Evolutionary conservation across 2,797 vertebrate species (phyloP).

Genomic region (Anisognathus igniventris): DNA sequence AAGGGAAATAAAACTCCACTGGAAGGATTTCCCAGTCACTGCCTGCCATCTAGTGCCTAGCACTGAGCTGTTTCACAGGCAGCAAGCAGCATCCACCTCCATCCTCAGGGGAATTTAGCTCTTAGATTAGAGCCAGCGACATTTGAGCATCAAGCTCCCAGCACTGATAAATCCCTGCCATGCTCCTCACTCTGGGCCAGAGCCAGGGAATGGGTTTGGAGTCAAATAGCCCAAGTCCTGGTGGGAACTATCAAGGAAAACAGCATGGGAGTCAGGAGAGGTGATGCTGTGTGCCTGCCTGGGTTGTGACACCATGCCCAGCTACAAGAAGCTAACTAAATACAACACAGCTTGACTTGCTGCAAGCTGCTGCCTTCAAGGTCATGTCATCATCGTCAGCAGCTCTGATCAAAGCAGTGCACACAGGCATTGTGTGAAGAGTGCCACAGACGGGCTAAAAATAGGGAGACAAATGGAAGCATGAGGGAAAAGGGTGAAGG

Average conservation of each 20-base stretch:
- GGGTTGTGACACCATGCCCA: accelerated
- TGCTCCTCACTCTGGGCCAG: background rate
- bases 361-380: background rate
- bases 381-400: accelerated
- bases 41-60: conserved; percentile 60
- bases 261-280: background rate
- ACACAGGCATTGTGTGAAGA: background rate
- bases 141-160: background rate
- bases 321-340: background rate
- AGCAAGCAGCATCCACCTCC: background rate
- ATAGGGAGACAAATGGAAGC: background rate
- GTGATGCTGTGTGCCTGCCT: background rate
- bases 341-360: background rate
- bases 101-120: background rate
- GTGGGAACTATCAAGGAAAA: background rate
- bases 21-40: conserved; percentile 20
- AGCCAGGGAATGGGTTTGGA: background rate
- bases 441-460: background rate
- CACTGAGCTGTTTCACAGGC: background rate
- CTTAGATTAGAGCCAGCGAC: background rate
- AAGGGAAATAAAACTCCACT: background rate
- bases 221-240: background rate
- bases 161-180: background rate
- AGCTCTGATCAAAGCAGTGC: background rate
- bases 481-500: background rate